A percentile compares a stretch with the other conserved stretches of the same genome.
These are phyloP conservation scores for Sebastes kiyomatsui DNA, from an alignment of 2,797 vertebrate species.

Conservation along the genomic window DNA sequence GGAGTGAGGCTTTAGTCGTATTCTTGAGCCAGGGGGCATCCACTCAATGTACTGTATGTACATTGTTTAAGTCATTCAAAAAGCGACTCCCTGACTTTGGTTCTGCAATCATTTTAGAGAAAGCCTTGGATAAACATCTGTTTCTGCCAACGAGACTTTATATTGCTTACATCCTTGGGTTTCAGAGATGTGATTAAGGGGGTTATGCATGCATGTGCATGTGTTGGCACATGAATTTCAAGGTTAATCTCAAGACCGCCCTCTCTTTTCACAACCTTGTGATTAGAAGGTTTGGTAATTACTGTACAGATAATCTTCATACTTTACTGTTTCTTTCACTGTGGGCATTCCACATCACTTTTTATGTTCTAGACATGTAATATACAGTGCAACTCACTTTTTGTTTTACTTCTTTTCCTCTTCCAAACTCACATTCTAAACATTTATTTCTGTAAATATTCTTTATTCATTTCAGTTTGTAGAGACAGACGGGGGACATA, in stretches of 20 bases:
- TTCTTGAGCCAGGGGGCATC: background rate
- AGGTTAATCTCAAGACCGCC: slow-evolving; percentile 29
- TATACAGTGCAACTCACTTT: background rate
- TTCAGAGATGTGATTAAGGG: slow-evolving; percentile 48
- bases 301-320: slow-evolving; percentile 33
- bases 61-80: background rate
- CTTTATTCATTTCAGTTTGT: slow-evolving; percentile 3
- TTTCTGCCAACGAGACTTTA: background rate
- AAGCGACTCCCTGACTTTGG: background rate
- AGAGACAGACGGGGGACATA: background rate
- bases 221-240: slow-evolving; percentile 30
- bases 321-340: slow-evolving; percentile 11
- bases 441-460: slow-evolving; percentile 1
- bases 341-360: slow-evolving; percentile 10
- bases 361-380: background rate
- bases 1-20: slow-evolving; percentile 5
- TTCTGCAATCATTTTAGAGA: background rate
- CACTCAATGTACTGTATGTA: background rate
- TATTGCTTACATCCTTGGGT: background rate
- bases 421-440: slow-evolving; percentile 7
- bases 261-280: slow-evolving; percentile 32
- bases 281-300: slow-evolving; percentile 56
- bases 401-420: background rate
- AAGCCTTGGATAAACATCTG: background rate
- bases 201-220: slow-evolving; percentile 35